A percentile compares a stretch with the other conserved stretches of the same genome.
Evolutionary conservation across 2,797 vertebrate species (phyloP).

Genomic region (Podarcis siculus): DNA sequence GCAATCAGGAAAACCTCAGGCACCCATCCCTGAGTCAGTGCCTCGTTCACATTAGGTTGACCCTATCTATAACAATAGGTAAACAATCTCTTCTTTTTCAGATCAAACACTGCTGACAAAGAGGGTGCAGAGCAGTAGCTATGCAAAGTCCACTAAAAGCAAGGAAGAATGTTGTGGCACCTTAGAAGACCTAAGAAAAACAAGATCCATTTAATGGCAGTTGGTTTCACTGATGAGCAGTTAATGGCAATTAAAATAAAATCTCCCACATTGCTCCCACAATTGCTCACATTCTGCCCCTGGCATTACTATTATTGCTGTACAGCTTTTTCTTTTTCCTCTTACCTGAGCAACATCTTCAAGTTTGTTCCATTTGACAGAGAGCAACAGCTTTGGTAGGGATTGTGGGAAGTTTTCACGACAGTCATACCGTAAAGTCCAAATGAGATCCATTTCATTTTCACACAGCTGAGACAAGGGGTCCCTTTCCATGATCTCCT

Average conservation of each 20-base stretch:
- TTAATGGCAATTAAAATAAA: background rate
- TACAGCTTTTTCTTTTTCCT: background rate
- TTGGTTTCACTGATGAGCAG: background rate
- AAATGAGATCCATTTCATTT: conserved; percentile 98
- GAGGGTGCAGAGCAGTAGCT: background rate
- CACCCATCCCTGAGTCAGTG: background rate
- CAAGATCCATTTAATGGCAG: background rate
- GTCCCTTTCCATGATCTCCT: conserved; percentile 99
- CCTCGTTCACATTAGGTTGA: background rate
- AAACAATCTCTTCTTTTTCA: background rate
- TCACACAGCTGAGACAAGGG: conserved; percentile 96
- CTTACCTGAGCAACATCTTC: conserved; percentile 98
- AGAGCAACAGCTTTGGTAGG: conserved; percentile 94
- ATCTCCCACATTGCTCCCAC: background rate
- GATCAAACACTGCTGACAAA: background rate
- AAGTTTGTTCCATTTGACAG: conserved; percentile 98
- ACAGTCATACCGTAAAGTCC: conserved; percentile 95
- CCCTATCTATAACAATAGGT: background rate
- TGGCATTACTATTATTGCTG: background rate
- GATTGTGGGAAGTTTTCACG: conserved; percentile 94
- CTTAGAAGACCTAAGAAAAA: background rate
- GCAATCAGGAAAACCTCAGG: too few relatives aligned
- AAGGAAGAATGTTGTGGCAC: background rate
- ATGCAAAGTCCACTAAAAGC: background rate
- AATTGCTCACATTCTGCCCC: background rate